Evolutionary conservation across 2,797 vertebrate genomes (phyloP), one percentile per base, ranked within the genome.

Genomic region (Falco peregrinus): DNA sequence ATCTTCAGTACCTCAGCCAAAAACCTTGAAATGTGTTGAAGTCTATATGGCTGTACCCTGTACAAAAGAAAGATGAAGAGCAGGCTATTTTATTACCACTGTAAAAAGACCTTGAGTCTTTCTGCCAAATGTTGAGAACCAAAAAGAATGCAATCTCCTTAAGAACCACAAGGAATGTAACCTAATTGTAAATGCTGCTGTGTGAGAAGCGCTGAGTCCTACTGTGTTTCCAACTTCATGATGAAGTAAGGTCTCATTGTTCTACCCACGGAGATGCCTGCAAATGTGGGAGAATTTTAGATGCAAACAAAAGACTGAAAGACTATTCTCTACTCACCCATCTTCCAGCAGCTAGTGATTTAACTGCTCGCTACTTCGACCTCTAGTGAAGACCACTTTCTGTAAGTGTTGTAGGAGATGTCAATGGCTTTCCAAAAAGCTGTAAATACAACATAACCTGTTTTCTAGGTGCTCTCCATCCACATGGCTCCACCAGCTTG

Each of bases 211-310:
- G 85, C 45, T 65, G 47, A 96, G 74, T 83, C 67, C 51, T 82
- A 48, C 88, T 84, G 64, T 89, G 67, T 82, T 91, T 93, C 45
- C 64, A 87, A 18, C 56, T 45, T 73, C 77, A 64, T 22, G 65
- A 59, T 50, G 78, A 92, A 92, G 56, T 50, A 80, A 90, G 21
- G 31, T 67, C 85, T 92, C 78, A 63, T 92, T 96, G 88, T 96
- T 93, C 96, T 95, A 68, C 95, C 93, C 95, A 94, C 96, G 2
- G 71, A 94, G 91, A 57, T 95, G 90, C 88, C 77, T 93, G 80
- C 24, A 50, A 61, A 80, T 3, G 90, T 96, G 87, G 96, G 96
- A 95, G 93, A 95, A 37, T 6, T 82, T 94, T 33, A 76, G 43
- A 91, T 91, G 78, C 78, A 84, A 94, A 51, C 5, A 7, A 11